Evolutionary conservation across 2,888 invertebrate genomes (phyloP).

Genomic region (Acleris literana): DNA sequence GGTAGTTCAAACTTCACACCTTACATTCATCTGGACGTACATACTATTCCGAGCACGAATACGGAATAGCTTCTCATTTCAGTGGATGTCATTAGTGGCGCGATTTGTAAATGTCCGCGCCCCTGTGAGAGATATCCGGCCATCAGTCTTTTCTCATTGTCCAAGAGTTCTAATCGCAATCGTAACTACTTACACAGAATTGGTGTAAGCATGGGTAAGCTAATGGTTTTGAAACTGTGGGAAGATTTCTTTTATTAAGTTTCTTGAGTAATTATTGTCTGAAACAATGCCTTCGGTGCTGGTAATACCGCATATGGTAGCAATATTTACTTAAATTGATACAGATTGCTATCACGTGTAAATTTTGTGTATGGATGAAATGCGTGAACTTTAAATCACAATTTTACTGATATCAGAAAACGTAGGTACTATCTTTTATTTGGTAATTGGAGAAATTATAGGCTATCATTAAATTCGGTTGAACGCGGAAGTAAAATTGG

Average conservation of each 20-base stretch:
- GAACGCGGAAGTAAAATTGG: constrained; percentile 14
- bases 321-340: no score
- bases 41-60: constrained; percentile 50
- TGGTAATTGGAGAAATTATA: no score
- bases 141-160: constrained; percentile 43
- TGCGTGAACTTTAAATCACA: no score
- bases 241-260: neutral
- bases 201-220: neutral
- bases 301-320: no score
- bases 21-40: no score
- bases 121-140: constrained; percentile 55
- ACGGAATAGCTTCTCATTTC: constrained; percentile 44
- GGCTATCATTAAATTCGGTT: neutral
- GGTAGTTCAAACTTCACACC: no score
- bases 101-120: constrained; percentile 53
- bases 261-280: no score
- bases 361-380: no score
- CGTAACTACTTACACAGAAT: constrained; percentile 9
- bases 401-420: no score
- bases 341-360: no score
- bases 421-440: no score
- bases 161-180: constrained; percentile 16
- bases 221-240: neutral
- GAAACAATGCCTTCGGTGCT: no score
- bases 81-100: constrained; percentile 56